Percentiles rank a stretch among this genome's conserved stretches.
phyloP scores from a whole-genome alignment of 2,888 invertebrate species.

The Epicampocera succincta region DNA sequence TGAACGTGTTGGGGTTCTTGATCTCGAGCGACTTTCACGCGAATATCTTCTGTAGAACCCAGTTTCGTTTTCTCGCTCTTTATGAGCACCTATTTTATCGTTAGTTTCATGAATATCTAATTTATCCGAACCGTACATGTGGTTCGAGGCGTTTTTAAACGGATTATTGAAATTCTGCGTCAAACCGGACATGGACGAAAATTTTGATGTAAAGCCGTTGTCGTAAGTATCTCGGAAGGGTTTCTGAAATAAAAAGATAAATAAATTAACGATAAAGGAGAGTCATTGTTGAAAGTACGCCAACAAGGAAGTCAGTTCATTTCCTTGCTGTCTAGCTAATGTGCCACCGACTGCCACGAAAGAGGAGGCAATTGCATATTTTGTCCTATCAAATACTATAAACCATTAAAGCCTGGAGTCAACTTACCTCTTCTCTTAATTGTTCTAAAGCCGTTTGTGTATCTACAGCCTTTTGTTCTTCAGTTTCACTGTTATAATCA shows the following conservation, averaged over 20 bases:
- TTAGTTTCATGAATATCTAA: conserved; percentile 14
- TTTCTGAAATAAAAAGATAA: conserved; percentile 47
- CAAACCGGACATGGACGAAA: conserved; percentile 33
- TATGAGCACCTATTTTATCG: conserved; percentile 43
- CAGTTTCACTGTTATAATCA: conserved; percentile 80
- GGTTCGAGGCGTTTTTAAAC: conserved; percentile 70
- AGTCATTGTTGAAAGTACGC: too few relatives aligned
- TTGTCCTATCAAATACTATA: too few relatives aligned
- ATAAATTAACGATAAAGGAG: not conserved
- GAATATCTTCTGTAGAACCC: conserved; percentile 62
- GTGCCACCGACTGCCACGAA: too few relatives aligned
- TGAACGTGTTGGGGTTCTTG: conserved; percentile 74
- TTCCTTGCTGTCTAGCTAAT: too few relatives aligned
- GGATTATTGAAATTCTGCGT: conserved; percentile 73
- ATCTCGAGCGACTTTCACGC: conserved; percentile 73
- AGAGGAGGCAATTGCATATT: too few relatives aligned
- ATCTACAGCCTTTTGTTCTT: conserved; percentile 67
- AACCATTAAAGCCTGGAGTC: not conserved
- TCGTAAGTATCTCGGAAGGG: conserved; percentile 34
- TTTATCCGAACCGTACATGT: conserved; percentile 46
- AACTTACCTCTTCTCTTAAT: conserved; percentile 38
- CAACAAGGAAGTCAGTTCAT: too few relatives aligned
- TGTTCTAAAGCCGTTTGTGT: conserved; percentile 3
- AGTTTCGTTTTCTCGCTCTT: conserved; percentile 38
- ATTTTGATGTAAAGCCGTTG: conserved; percentile 35